Base-by-base conservation (phyloP, 2,888 invertebrate genomes). In the Pseudeuparius sepicola region DNA sequence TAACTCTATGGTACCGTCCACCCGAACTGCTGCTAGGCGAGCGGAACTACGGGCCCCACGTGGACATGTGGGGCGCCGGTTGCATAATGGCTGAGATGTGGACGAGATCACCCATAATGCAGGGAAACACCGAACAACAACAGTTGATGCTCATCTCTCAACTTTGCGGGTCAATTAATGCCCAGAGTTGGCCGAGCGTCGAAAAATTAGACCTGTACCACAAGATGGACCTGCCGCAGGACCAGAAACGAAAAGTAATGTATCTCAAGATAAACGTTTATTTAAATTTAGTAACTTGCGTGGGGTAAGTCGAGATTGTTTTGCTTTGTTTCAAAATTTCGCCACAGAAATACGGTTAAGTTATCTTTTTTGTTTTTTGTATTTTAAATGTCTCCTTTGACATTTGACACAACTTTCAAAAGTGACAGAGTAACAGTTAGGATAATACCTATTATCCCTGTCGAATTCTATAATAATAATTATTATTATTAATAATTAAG, bases 71-170 rank as follows among this genome's bases (percentile, higher is more conserved):
- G 88, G 88, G 88, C 1, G 96, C 93, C 1, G 98, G 98, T 0
- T 99, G 98, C 57, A 98, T 98, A 42, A 97, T 98, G 97, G 97
- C 97, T 0, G 98, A 98, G 67, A 90, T 98, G 90, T 98, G 97
- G 97, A 97, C 94, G 0, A 67, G 84, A 11, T 83, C 83, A 3
- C 97, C 90, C 0, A 89, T 90, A 40, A 89, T 90, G 88, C 88
- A 88, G 63, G 98, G 98, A 11, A 88, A 85, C 31, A 92, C 94
- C 0, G 98, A 98, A 52, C 94, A 94, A 53, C 88, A 92, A 56
- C 98, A 99, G 56, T 62, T 99, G 6, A 86, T 85, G 15, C 70
- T 96, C 10, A 98, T 99, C 41, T 88, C 89, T 0, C 92, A 94
- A 59, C 67, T 98, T 4, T 98, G 97, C 57, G 98, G 98, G 0